Evolutionary conservation across 2,113 vertebrate species (phyloP).

Genomic region (Anolis sagrei): DNA sequence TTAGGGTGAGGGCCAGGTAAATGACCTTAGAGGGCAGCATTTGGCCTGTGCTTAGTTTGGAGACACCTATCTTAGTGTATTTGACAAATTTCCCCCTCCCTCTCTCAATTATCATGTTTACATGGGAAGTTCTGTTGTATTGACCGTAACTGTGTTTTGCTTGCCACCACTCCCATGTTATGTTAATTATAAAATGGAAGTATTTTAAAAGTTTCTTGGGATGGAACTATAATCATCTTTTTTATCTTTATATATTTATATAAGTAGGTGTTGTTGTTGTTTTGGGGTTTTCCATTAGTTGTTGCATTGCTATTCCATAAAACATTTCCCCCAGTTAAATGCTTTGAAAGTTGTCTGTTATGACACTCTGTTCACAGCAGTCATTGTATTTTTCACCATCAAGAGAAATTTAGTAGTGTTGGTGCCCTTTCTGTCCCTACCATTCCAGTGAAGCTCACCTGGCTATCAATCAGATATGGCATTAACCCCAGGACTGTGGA

Average conservation of each 20-base stretch:
- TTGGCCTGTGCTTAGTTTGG: too few relatives aligned
- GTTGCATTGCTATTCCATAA: not conserved
- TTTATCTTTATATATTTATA: too few relatives aligned
- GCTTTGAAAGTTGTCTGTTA: not conserved
- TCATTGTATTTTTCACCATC: not conserved
- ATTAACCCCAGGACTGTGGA: not conserved
- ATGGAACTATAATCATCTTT: too few relatives aligned
- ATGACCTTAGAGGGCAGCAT: too few relatives aligned
- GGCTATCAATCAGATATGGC: not conserved
- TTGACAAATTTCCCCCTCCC: too few relatives aligned
- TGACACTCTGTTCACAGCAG: too few relatives aligned
- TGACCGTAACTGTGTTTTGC: not conserved
- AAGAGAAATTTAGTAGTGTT: too few relatives aligned
- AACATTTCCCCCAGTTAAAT: not conserved
- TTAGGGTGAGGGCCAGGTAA: too few relatives aligned
- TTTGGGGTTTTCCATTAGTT: too few relatives aligned
- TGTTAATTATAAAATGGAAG: not conserved
- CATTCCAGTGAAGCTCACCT: not conserved
- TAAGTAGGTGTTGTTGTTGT: too few relatives aligned
- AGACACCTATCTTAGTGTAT: too few relatives aligned
- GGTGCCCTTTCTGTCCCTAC: too few relatives aligned
- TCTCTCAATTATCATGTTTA: not conserved
- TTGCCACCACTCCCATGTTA: not conserved
- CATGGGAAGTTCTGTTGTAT: not conserved
- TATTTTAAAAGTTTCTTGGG: not conserved